Base-by-base conservation (phyloP, 2,797 vertebrate genomes). In the Bradypodion ventrale region DNA sequence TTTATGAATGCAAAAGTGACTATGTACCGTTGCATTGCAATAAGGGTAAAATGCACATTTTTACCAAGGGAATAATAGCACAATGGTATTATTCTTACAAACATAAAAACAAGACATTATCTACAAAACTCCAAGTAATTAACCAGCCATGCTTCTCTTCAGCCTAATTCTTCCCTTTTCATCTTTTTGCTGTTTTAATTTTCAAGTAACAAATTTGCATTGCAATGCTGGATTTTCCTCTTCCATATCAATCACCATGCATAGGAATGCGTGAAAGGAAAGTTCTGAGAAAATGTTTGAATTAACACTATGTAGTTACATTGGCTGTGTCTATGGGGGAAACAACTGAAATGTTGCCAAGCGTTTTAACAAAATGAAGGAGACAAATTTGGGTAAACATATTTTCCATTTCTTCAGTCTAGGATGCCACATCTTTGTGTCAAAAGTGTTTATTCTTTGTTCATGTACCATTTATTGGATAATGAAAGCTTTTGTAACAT, bases 361-460 rank as follows among this genome's bases (percentile, higher is more conserved):
- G 0, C 0, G 0, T 82, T 88, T 74, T 75, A 63, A 35, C 32
- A 35, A 77, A 72, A 60, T 81, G 27, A 82, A 90, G 85, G 87
- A 77, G 37, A 85, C 81, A 88, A 59, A 80, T 80, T 63, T 88
- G 88, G 83, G 35, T 13, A 83, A 83, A 83, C 85, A 44, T 73
- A 2, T 44, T 62, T 84, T 63, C 59, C 4, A 68, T 29, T 83
- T 90, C 85, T 82, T 63, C 15, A 82, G 84, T 82, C 87, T 85
- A 42, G 78, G 80, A 80, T 88, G 74, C 52, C 81, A 27, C 9
- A 73, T 90, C 84, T 81, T 90, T 91, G 87, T 75, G 91, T 89
- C 90, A 81, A 73, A 91, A 86, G 21, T 3, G 0, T 2, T 79
- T 87, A 52, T 87, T 83, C 70, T 83, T 88, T 78, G 8, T 6